Conservation (phyloP, 2,113 vertebrate species). For the Pterophyllum scalare region DNA sequence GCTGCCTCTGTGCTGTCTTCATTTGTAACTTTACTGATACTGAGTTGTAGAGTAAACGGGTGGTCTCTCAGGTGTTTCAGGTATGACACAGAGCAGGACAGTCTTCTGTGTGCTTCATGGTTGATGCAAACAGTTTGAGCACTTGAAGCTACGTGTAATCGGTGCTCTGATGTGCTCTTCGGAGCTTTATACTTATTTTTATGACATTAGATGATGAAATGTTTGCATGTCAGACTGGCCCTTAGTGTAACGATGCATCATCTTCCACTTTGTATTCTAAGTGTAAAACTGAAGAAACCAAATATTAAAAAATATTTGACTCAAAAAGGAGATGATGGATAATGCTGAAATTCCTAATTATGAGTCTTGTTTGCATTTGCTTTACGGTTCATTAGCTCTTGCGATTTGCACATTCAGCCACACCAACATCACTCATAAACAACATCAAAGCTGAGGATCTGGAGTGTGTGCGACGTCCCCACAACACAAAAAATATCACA, state of each 20-base stretch:
- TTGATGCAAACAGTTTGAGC: neutral
- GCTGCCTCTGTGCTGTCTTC: neutral
- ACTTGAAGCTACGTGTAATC: neutral
- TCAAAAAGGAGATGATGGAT: neutral
- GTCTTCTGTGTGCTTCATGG: too few relatives aligned
- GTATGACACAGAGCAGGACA: too few relatives aligned
- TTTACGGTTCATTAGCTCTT: neutral
- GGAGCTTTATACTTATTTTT: neutral
- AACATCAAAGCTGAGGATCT: constrained; percentile 10
- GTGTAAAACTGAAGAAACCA: neutral
- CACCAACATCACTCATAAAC: neutral
- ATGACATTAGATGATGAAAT: neutral
- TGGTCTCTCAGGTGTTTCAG: neutral
- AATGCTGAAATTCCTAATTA: neutral
- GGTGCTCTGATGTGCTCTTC: neutral
- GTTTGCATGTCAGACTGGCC: neutral
- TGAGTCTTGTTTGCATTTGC: constrained; percentile 2
- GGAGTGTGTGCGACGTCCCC: neutral
- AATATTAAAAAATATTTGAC: constrained; percentile 1
- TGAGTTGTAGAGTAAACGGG: neutral
- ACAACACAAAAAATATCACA: neutral
- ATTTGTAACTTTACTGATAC: neutral
- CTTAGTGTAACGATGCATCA: neutral
- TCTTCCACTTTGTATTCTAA: neutral
- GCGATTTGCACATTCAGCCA: neutral